phyloP scores from a whole-genome alignment of 2,113 vertebrate genomes.

The Epinephelus lanceolatus region DNA sequence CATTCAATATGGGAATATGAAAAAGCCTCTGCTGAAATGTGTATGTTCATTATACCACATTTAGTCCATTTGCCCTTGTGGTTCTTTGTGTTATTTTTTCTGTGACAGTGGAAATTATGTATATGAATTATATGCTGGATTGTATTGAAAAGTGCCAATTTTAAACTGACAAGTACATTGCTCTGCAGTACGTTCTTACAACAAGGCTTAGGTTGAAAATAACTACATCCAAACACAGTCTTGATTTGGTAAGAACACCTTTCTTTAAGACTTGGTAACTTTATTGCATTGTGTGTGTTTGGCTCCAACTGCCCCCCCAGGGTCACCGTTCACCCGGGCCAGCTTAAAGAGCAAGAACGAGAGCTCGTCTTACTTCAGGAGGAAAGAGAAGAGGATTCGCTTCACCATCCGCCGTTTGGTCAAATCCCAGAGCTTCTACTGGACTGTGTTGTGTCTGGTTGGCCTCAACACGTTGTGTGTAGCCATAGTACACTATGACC shows the following conservation, averaged over 20 bases:
- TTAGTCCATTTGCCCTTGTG: neutral
- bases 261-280: slow-evolving; percentile 25
- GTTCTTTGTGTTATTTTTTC: neutral
- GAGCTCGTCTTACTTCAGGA: slow-evolving; percentile 92
- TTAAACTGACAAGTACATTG: neutral
- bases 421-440: slow-evolving; percentile 98
- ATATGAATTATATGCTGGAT: too few relatives aligned
- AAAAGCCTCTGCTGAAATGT: neutral
- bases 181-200: neutral
- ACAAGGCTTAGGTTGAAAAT: neutral
- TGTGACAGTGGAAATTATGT: neutral
- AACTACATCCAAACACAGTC: neutral
- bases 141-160: neutral
- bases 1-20: slow-evolving; percentile 60
- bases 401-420: slow-evolving; percentile 97
- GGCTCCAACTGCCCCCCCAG: slow-evolving; percentile 82
- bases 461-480: slow-evolving; percentile 96
- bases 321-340: slow-evolving; percentile 93
- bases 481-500: slow-evolving; percentile 96
- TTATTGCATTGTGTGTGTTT: slow-evolving; percentile 58
- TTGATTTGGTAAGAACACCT: neutral
- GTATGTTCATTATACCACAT: slow-evolving; percentile 19
- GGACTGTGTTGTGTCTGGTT: slow-evolving; percentile 94
- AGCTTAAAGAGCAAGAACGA: slow-evolving; percentile 95
- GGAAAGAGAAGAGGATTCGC: slow-evolving; percentile 96